These are phyloP conservation scores for Pterostichus madidus DNA, from an alignment of 2,888 invertebrate genomes.

Conservation along the genomic window DNA sequence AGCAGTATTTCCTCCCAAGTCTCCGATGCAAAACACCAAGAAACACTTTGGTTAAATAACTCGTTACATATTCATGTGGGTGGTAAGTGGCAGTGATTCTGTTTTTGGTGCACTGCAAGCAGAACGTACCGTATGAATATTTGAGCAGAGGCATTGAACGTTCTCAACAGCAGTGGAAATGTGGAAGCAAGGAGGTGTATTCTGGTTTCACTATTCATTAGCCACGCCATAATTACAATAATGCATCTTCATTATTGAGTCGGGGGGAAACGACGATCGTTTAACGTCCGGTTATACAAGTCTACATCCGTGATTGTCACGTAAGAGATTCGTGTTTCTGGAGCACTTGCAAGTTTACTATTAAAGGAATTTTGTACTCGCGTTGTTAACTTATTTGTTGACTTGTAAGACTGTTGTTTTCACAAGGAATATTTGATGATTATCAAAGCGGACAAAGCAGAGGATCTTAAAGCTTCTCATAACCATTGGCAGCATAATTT, in stretches of 20 bases:
- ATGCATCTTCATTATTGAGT: slow-evolving; percentile 39
- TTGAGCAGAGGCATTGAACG: slow-evolving; percentile 9
- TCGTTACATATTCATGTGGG: slow-evolving; percentile 29
- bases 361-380: no score
- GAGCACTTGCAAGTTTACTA: background rate
- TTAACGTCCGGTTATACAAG: background rate
- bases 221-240: slow-evolving; percentile 20
- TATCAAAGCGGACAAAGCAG: no score
- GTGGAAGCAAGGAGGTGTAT: no score
- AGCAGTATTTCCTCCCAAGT: background rate
- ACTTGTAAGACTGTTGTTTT: no score
- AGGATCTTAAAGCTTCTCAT: no score
- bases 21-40: background rate
- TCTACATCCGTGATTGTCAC: slow-evolving; percentile 2
- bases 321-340: background rate
- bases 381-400: no score
- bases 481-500: no score
- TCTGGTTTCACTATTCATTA: slow-evolving; percentile 36
- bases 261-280: background rate
- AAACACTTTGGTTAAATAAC: slow-evolving; percentile 15
- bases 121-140: slow-evolving; percentile 20
- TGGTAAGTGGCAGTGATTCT: slow-evolving; percentile 14
- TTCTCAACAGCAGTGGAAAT: background rate
- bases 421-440: no score
- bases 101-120: slow-evolving; percentile 14